These are phyloP conservation scores for Clusia tigrina DNA, from an alignment of 2,888 invertebrate genomes.

Conservation along the genomic window DNA sequence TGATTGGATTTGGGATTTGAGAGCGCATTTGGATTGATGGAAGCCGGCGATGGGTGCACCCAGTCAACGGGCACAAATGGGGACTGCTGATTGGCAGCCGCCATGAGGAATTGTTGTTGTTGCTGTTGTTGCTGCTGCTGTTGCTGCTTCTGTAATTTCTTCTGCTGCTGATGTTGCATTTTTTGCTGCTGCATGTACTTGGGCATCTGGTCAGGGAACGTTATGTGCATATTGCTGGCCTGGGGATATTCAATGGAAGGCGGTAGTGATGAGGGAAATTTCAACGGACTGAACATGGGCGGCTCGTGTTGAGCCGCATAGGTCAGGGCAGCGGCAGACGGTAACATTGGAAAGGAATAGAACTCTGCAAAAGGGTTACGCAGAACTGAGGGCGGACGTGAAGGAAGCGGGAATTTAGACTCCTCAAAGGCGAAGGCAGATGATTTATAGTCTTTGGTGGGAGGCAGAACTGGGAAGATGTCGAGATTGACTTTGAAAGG, in stretches of 20 bases:
- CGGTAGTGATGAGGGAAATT: slow-evolving; percentile 44
- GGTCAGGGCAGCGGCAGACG: slow-evolving; percentile 39
- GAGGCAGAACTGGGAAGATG: slow-evolving; percentile 69
- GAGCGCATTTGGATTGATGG: slow-evolving; percentile 19
- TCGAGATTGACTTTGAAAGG: slow-evolving; percentile 74
- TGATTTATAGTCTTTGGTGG: slow-evolving; percentile 42
- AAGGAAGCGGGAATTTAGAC: slow-evolving; percentile 48
- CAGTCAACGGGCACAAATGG: slow-evolving; percentile 41
- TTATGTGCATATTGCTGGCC: slow-evolving; percentile 33
- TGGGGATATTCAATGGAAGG: slow-evolving; percentile 36
- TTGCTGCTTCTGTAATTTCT: slow-evolving; percentile 13
- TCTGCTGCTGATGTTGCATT: slow-evolving; percentile 24
- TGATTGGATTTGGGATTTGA: slow-evolving; percentile 64
- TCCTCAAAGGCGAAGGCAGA: slow-evolving; percentile 41
- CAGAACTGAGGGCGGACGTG: slow-evolving; percentile 47
- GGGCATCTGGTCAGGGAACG: slow-evolving; percentile 46
- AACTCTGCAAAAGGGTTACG: slow-evolving; percentile 53
- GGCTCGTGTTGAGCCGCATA: slow-evolving; percentile 32
- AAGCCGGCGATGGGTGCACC: slow-evolving; percentile 25
- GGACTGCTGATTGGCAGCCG: slow-evolving; percentile 37
- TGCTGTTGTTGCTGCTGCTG: slow-evolving; percentile 32
- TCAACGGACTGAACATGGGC: slow-evolving; percentile 46
- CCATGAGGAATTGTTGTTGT: slow-evolving; percentile 33
- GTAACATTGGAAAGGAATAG: slow-evolving; percentile 33
- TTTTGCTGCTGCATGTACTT: slow-evolving; percentile 45